Conservation (phyloP, 1,140 invertebrate genomes). For the Caenorhabditis briggsae region DNA sequence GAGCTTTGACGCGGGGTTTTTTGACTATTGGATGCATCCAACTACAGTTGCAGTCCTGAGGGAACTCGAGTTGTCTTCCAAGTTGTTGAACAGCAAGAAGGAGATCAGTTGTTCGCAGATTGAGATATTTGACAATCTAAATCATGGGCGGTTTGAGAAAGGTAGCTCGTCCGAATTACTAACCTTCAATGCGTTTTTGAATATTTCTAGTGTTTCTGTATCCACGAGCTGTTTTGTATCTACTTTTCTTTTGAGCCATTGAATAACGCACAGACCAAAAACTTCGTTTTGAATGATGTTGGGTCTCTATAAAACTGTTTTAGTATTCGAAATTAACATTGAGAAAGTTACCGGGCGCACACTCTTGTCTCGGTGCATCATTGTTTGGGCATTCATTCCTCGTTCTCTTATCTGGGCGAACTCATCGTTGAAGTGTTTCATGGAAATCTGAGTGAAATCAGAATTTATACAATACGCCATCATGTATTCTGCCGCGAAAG, state of each 20-base stretch:
- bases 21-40: constrained; percentile 22
- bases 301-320: neutral
- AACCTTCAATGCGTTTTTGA: constrained; percentile 27
- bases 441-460: neutral
- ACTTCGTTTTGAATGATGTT: constrained; percentile 41
- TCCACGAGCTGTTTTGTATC: neutral
- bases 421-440: constrained; percentile 39
- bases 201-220: neutral
- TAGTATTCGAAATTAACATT: neutral
- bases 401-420: constrained; percentile 2
- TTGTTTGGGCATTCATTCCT: neutral
- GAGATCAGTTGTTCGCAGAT: constrained; percentile 7
- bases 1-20: neutral
- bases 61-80: constrained; percentile 38
- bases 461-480: constrained; percentile 3
- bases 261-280: neutral
- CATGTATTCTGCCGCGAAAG: constrained; percentile 30
- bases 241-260: neutral
- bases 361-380: constrained; percentile 13
- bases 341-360: neutral
- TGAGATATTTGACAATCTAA: constrained; percentile 8
- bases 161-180: neutral
- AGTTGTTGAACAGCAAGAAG: neutral
- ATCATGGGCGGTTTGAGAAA: neutral
- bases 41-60: neutral